Evolutionary conservation across 2,113 vertebrate species (phyloP).

Genomic region (Rhinoderma darwinii): DNA sequence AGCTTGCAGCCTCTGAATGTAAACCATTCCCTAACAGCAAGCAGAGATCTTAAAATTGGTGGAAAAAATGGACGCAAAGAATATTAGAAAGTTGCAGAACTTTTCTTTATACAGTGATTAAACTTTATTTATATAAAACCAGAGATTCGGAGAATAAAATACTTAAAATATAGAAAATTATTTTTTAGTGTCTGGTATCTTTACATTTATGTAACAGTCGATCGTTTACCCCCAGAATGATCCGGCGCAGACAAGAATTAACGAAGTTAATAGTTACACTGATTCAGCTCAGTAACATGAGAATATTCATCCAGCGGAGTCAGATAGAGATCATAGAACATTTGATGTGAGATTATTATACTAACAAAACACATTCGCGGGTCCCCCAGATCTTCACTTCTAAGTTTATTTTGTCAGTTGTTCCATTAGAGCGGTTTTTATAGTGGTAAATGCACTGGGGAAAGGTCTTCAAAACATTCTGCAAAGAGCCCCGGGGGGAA

Average conservation of each 20-base stretch:
- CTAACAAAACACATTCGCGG: constrained; percentile 25
- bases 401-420: constrained; percentile 20
- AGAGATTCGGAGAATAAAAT: no score
- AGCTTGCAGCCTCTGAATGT: no score
- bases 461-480: constrained; percentile 29
- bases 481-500: constrained; percentile 65
- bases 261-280: not conserved
- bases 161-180: not conserved
- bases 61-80: no score
- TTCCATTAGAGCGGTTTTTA: constrained; percentile 29
- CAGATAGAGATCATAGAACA: constrained; percentile 33
- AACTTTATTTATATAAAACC: no score
- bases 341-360: constrained; percentile 33
- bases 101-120: no score
- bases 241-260: not conserved
- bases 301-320: constrained; percentile 5
- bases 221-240: not conserved
- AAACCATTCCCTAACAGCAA: no score
- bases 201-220: not conserved
- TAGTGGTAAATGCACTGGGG: constrained; percentile 11
- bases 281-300: not conserved
- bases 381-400: constrained; percentile 26
- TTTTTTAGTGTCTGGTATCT: not conserved
- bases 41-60: no score
- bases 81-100: no score